Base-by-base conservation (phyloP, 92 coral and sea anemone genomes). In the Galaxea fascicularis region DNA sequence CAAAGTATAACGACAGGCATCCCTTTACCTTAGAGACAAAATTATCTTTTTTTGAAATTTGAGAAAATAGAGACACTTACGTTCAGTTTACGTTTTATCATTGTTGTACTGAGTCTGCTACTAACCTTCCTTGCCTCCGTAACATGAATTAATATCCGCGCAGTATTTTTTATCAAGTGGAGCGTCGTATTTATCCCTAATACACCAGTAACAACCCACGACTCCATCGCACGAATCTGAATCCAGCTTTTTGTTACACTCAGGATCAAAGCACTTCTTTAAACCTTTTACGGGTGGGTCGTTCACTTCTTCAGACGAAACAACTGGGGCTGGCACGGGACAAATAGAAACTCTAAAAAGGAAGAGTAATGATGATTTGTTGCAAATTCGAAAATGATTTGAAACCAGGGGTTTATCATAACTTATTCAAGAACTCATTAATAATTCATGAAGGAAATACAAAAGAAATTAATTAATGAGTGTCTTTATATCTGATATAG, bases 171-270 rank as follows among this genome's bases (percentile, higher is more conserved):
- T 56, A 59, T 87, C 26, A 41, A 90, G 86, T 8, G 81, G 90
- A 29, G 56, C 68, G 49, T 82, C 77, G 21, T 53, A 1, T 57
- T 83, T 83, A 47, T 91, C 91, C 30, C 75, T 78, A 29, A 91
- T 74, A 66, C 94, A 91, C 94, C 94, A 91, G 57, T 83, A 87
- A 64, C 91, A 90, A 4, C 94, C 90, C 52, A 82, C 88, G 22
- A 90, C 82, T 29, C 90, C 90, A 18, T 86, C 80, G 51, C 93
- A 90, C 25, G 80, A 65, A 27, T 62, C 77, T 30, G 70, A 88
- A 27, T 27, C 26, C 13, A 29, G 29, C 68, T 78, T 86, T 39
- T 60, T 71, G 22, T 20, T 73, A 53, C 94, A 91, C 5, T 86
- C 41, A 25, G 91, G 82, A 22, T 87, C 91, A 66, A 82, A 82